Base-by-base conservation (phyloP, 2,113 vertebrate genomes). In the Amphiprion ocellaris region DNA sequence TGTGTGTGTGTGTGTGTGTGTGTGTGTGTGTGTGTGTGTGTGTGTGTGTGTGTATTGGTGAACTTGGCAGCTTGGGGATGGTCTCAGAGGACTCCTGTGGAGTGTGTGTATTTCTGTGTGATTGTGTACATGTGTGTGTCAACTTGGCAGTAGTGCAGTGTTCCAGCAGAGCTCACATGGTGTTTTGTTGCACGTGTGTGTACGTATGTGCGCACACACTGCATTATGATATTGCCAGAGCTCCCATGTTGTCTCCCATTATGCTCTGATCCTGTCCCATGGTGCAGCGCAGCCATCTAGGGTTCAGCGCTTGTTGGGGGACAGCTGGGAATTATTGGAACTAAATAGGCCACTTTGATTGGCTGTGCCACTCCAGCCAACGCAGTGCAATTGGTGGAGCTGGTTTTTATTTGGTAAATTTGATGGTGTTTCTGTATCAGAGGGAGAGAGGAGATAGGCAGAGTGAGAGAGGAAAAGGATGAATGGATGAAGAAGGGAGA, bases 191-290 rank as follows among this genome's bases (percentile, higher is more conserved):
- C 50, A 12, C 50, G 46, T 63, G 33, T 72, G 65, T 76, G 28
- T 73, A 54, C 62, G 69, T 69, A 52, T 37, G 33, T 37, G 74
- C 33, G 49, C 66, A 11, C 44, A 33, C 46, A 77, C 84, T 50
- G 84, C 82, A 70, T 89, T 83, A 81, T 82, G 84, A 84, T 74
- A 73, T 79, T 85, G 85, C 86, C 88, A 87, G 86, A 63, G 86
- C 74, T 81, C 81, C 83, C 88, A 86, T 81, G 84, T 85, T 88
- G 86, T 86, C 77, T 72, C 72, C 84, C 77, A 91, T 91, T 90
- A 87, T 90, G 90, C 77, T 87, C 74, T 86, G 87, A 87, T 91
- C 90, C 83, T 82, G 85, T 91, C 92, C 84, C 83, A 88, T 86
- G 90, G 85, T 87, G 89, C 76, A 77, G 64, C 77, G 81, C 84